Evolutionary conservation across 2,797 vertebrate genomes (phyloP), one percentile per base, ranked within the genome.

Genomic region (Lepilemur septentrionalis): DNA sequence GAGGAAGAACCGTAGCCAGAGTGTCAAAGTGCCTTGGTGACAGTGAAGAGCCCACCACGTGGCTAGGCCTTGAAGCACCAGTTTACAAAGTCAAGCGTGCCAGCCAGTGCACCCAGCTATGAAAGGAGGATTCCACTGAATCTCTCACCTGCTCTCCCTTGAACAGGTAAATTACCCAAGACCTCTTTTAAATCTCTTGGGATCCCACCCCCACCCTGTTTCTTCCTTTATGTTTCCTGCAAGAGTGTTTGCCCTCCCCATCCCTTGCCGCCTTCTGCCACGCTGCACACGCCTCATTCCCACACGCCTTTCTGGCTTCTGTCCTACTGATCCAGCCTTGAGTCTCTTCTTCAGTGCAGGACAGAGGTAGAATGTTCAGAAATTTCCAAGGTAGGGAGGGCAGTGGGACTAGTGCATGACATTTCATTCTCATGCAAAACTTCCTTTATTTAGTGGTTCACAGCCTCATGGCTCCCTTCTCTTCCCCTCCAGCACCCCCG

Each of bases 371-470:
- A 38, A 86, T 83, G 69, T 84, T 95, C 35, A 35, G 17, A 95
- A 93, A 57, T 93, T 94, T 81, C 93, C 94, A 85, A 87, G n/a
- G 75, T 35, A 61, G 81, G 72, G 70, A 73, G 18, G 81, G 11
- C 1, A 0, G 30, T 52, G 70, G 86, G 23, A 82, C 86, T 2
- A 5, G 73, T 17, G 38, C 23, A 8, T 32, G 22, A 63, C 79
- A 69, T 94, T 94, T 93, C 18, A 4, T 84, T 89, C 93, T 93
- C 55, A 50, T 4, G 52, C 80, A 95, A 92, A 78, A 93, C 94
- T 97, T 97, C 95, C 94, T 95, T 79, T 93, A 97, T 94, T 94
- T 85, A 14, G 79, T 78, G 84, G 82, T 79, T 93, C 52, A 25
- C 76, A 59, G 59, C 50, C 83, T 50, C 3, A 57, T 41, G 0